phyloP scores from a whole-genome alignment of 2,113 vertebrate species.

The Zingel zingel region DNA sequence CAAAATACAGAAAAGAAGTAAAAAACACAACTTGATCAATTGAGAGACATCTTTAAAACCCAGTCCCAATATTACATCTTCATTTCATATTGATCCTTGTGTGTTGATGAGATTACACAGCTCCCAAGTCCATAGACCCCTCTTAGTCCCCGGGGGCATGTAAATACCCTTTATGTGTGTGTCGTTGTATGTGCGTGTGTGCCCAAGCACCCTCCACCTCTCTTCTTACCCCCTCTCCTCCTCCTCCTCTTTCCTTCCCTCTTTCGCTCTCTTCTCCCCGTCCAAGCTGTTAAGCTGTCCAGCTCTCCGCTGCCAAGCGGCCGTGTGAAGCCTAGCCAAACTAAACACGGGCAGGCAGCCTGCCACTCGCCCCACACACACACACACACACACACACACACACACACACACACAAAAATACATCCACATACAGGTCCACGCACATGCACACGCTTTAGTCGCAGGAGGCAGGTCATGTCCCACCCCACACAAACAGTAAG shows the following conservation, averaged over 20 bases:
- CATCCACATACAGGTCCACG: constrained; percentile 48
- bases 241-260: constrained; percentile 60
- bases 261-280: constrained; percentile 79
- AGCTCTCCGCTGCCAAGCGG: constrained; percentile 90
- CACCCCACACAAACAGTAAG: constrained; percentile 66
- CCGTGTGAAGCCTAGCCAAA: constrained; percentile 94
- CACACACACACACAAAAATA: constrained; percentile 41
- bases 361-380: constrained; percentile 87
- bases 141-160: constrained; percentile 53
- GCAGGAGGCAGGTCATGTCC: constrained; percentile 70
- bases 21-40: constrained; percentile 26
- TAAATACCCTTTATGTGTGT: constrained; percentile 61
- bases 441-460: constrained; percentile 38
- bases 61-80: constrained; percentile 47
- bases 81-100: constrained; percentile 64
- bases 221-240: constrained; percentile 48
- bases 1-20: constrained; percentile 18
- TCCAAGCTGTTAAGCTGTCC: constrained; percentile 90
- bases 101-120: constrained; percentile 63
- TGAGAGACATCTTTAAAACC: background rate
- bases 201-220: constrained; percentile 69
- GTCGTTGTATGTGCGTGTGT: constrained; percentile 53
- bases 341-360: constrained; percentile 95
- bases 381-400: constrained; percentile 29
- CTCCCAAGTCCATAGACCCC: constrained; percentile 43